Evolutionary conservation across 2,113 vertebrate genomes (phyloP), one percentile per base, ranked within the genome.

Genomic region (Halichoeres trimaculatus): DNA sequence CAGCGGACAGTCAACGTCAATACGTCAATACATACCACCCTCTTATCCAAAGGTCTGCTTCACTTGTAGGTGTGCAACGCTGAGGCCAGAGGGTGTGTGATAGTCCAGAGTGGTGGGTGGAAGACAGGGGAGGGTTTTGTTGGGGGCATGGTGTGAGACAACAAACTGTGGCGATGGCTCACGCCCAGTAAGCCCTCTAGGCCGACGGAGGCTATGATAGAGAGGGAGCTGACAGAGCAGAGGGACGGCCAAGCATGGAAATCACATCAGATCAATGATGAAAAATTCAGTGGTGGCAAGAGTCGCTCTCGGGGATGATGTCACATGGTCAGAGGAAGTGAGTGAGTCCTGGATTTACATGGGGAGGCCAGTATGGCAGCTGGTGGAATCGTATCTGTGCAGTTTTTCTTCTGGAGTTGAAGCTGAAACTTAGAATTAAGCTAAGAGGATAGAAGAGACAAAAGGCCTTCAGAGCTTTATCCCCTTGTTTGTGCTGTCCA

Each of bases 211-310:
- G 71, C 79, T 10, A 23, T 67, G 68, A 84, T 51, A 40, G 73
- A 81, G 85, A 63, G 83, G 48, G 68, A 88, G 81, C 68, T 78
- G 81, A 81, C 82, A 68, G 67, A 64, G 89, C 78, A 56, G 80
- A 85, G 83, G 73, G 71, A 89, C 80, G 57, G 78, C 80, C 78
- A 48, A 78, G 86, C 90, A 78, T 75, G 83, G 90, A 88, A 90
- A 87, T 90, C 83, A 89, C 83, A 90, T 91, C 88, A 86, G 86
- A 88, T 91, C 90, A 83, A 90, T 87, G 90, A 87, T 86, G 83
- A 88, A 86, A 87, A 85, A 89, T 88, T 88, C 73, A 84, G 70
- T 34, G 76, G 56, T 50, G 24, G 74, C 74, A 38, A 73, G 66
- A 81, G 63, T 63, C 8, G 78, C 76, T 85, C 57, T 40, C 10